These are phyloP conservation scores for Nomada hirtipes DNA, from an alignment of 2,888 invertebrate species.

Conservation along the genomic window DNA sequence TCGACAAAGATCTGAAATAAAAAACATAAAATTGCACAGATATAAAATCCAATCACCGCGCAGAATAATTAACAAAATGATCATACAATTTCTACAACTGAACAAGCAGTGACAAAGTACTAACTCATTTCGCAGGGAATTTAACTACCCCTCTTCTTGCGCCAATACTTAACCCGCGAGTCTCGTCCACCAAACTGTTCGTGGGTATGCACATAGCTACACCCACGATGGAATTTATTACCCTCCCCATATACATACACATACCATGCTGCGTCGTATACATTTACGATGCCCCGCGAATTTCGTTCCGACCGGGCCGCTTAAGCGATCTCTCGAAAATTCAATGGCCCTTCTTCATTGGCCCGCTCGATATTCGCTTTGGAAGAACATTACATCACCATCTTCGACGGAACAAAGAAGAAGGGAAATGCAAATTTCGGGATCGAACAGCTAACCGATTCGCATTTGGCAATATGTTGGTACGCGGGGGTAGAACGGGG, in stretches of 20 bases:
- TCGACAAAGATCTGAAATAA: too few relatives aligned
- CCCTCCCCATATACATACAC: not conserved
- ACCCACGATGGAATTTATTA: not conserved
- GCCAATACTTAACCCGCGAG: not conserved
- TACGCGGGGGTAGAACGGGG: conserved; percentile 33
- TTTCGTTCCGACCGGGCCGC: conserved; percentile 22
- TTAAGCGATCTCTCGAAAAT: conserved; percentile 41
- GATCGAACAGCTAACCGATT: conserved; percentile 56
- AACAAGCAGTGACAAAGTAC: not conserved
- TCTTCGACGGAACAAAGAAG: conserved; percentile 41
- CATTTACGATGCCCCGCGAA: conserved; percentile 11
- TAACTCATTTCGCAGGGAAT: not conserved
- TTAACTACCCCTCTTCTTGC: not conserved
- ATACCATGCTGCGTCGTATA: not conserved
- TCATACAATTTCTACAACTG: not conserved
- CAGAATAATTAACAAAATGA: too few relatives aligned
- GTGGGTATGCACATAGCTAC: not conserved
- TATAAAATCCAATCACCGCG: too few relatives aligned
- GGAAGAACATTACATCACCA: conserved; percentile 43
- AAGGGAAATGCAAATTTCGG: conserved; percentile 59
- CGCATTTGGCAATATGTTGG: conserved; percentile 58
- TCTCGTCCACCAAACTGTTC: not conserved
- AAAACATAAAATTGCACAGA: too few relatives aligned
- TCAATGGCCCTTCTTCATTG: conserved; percentile 37
- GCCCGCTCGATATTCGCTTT: conserved; percentile 35